Conservation (phyloP, 2,797 vertebrate species). For the Neosalanx taihuensis region DNA sequence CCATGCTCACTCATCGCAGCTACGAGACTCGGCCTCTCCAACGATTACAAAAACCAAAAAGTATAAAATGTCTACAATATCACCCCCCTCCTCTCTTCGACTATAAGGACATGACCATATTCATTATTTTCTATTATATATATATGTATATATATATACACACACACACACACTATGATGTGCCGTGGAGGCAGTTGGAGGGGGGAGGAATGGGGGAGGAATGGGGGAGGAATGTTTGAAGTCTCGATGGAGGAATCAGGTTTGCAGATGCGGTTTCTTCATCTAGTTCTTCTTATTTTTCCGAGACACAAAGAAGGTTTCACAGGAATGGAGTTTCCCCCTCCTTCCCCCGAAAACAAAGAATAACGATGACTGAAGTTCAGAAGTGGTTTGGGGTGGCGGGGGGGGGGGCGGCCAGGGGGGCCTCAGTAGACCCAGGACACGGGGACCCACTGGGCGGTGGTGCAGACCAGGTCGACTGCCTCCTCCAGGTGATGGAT, state of each 20-base stretch:
- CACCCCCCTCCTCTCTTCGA: slow-evolving; percentile 61
- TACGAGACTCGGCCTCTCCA: slow-evolving; percentile 46
- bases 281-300: slow-evolving; percentile 1
- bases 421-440: slow-evolving; percentile 86
- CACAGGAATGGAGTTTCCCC: not conserved
- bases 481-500: slow-evolving; percentile 92
- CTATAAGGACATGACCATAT: slow-evolving; percentile 91
- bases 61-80: slow-evolving; percentile 85
- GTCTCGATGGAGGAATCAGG: not conserved
- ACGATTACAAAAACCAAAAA: slow-evolving; percentile 65
- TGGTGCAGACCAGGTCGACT: slow-evolving; percentile 87
- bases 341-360: not conserved
- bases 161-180: slow-evolving; percentile 76
- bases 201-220: slow-evolving; percentile 74
- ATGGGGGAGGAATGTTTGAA: slow-evolving; percentile 31
- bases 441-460: slow-evolving; percentile 87
- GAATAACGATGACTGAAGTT: not conserved
- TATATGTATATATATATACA: slow-evolving; percentile 70
- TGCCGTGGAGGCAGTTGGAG: slow-evolving; percentile 88
- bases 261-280: not conserved
- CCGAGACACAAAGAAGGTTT: not conserved
- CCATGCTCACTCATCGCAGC: slow-evolving; percentile 67
- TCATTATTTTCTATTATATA: slow-evolving; percentile 77
- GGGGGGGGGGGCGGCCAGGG: not conserved
- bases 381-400: not conserved